These are phyloP conservation scores for Leptestheria dahalacensis DNA, from an alignment of 1,140 invertebrate species.

Conservation along the genomic window DNA sequence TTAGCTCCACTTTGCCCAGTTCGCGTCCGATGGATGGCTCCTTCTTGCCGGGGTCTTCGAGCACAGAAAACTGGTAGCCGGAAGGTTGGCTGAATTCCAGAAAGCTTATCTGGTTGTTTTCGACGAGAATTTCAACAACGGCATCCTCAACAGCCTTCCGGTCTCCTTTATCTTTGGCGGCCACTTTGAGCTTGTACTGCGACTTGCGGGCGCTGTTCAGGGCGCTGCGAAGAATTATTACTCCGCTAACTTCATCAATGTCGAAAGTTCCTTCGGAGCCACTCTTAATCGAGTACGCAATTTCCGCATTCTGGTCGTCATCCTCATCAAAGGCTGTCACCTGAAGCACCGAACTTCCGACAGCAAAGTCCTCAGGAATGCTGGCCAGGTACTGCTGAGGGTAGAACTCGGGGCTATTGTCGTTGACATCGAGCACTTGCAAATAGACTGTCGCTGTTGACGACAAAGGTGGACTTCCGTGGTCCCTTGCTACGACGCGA, in stretches of 20 bases:
- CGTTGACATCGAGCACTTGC: conserved; percentile 72
- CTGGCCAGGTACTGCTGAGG: conserved; percentile 61
- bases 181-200: conserved; percentile 52
- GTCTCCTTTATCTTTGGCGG: conserved; percentile 62
- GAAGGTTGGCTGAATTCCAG: conserved; percentile 53
- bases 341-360: conserved; percentile 43
- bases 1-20: conserved; percentile 58
- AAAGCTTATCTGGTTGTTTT: conserved; percentile 25
- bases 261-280: conserved; percentile 40
- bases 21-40: conserved; percentile 41
- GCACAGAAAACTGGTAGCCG: conserved; percentile 62
- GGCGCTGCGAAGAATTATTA: conserved; percentile 47
- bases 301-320: conserved; percentile 61
- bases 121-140: conserved; percentile 60
- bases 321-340: conserved; percentile 64
- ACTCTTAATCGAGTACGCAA: conserved; percentile 57
- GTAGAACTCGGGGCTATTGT: conserved; percentile 77
- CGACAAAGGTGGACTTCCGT: conserved; percentile 69
- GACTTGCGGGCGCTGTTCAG: conserved; percentile 43
- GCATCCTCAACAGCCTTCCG: conserved; percentile 51
- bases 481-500: conserved; percentile 74
- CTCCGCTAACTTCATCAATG: conserved; percentile 51
- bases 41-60: conserved; percentile 49
- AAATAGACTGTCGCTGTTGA: conserved; percentile 72
- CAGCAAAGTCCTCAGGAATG: conserved; percentile 43